Base-by-base conservation (phyloP, 1,140 invertebrate species). In the Leguminivora glycinivorella region DNA sequence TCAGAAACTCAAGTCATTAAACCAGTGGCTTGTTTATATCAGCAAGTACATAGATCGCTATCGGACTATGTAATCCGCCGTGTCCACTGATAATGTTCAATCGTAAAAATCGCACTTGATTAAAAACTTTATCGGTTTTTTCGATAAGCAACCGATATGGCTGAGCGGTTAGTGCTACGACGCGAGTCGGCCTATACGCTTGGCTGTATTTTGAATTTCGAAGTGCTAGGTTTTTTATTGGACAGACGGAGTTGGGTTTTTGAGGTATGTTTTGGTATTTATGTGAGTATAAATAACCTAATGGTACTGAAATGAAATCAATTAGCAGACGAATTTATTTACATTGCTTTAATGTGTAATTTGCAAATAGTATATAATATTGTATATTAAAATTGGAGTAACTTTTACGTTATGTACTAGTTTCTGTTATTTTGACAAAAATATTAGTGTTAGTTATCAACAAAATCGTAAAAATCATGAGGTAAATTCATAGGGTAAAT, bases 21-120 rank as follows among this genome's bases (percentile, higher is more conserved):
- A 63, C 58, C 58, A 63, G 58, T 63, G 58, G 58, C 38, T 40
- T 67, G 38, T 67, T 67, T 67, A 40, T 43, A 67, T 67, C 66
- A 63, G 19, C 58, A 63, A 63, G 58, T 63, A 63, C 58, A 63
- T 29, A 63, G 88, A 90, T 90, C 71, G 75, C 68, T 86, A 90
- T 90, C 87, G 74, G 56, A 14, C 56, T 77, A 78, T 88, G 87
- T 90, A 89, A 90, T 89, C 88, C 88, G 76, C 72, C 87, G 80
- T 90, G 87, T 90, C 85, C 76, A 79, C 72, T 81, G 85, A 88
- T 88, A 89, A 85, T 56, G 72, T 71, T 74, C 80, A 86, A 52
- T 90, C 85, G 83, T 90, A 90, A 90, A 89, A 89, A 90, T 86
- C 83, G 81, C 79, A 78, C 80, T 75, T 83, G 88, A 90, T 88